A percentile compares a stretch with the other conserved stretches of the same genome.
phyloP scores from a whole-genome alignment of 2,113 vertebrate genomes.

The Stigmatopora nigra region DNA sequence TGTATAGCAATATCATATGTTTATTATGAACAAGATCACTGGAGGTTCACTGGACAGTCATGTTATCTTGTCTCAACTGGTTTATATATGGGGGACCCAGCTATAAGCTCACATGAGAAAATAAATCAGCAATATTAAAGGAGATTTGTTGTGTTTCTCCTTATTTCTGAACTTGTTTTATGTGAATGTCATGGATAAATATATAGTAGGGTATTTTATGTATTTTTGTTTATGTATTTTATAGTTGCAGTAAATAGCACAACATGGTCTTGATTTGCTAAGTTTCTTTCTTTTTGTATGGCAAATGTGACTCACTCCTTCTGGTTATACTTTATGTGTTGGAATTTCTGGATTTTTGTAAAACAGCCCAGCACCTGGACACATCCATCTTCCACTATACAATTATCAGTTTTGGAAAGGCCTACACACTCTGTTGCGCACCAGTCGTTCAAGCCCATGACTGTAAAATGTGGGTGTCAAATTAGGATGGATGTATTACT shows the following conservation, averaged over 20 bases:
- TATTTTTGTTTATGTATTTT: not conserved
- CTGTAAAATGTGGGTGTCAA: not conserved
- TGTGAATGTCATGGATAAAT: not conserved
- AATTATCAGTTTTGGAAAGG: not conserved
- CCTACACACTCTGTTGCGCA: constrained; percentile 2
- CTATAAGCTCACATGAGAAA: not conserved
- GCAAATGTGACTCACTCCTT: too few species aligned
- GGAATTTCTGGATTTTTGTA: too few species aligned
- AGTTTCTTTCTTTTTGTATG: too few species aligned
- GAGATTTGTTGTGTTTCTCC: not conserved
- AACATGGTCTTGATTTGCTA: too few species aligned
- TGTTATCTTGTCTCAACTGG: constrained; percentile 26
- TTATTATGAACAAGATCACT: constrained; percentile 1
- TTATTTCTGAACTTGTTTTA: not conserved
- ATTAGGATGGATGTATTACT: not conserved
- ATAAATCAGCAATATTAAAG: not conserved
- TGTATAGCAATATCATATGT: constrained; percentile 3
- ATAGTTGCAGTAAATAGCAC: too few species aligned
- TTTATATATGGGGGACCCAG: not conserved
- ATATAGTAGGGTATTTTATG: not conserved
- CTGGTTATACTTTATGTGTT: too few species aligned
- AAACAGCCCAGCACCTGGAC: not conserved
- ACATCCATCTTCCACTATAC: constrained; percentile 7
- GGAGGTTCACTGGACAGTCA: constrained; percentile 17
- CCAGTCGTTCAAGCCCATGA: not conserved